These are phyloP conservation scores for Himalopsyche anomala DNA, from an alignment of 2,888 invertebrate genomes.

Conservation along the genomic window DNA sequence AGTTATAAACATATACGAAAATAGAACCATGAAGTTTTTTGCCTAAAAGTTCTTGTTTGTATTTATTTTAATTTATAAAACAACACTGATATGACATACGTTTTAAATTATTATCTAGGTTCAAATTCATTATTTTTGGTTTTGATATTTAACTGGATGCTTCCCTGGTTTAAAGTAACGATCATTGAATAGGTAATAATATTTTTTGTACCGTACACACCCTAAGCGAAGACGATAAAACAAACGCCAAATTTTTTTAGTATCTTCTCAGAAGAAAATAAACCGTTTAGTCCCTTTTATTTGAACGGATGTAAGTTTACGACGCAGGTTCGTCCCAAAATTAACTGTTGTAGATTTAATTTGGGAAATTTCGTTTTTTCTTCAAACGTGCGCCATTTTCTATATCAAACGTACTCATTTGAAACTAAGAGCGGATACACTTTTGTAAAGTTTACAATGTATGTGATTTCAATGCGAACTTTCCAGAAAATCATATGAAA, in stretches of 20 bases:
- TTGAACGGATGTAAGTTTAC: neutral
- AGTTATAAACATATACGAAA: too few relatives aligned
- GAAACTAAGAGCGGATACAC: conserved; percentile 4
- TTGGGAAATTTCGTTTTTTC: conserved; percentile 13
- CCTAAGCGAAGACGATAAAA: neutral
- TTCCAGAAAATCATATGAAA: too few relatives aligned
- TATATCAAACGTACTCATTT: conserved; percentile 22
- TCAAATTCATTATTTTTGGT: too few relatives aligned
- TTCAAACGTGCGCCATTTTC: conserved; percentile 34
- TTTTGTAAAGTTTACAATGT: neutral
- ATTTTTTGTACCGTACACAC: neutral
- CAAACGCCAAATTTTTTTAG: neutral
- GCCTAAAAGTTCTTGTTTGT: too few relatives aligned
- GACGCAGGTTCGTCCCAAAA: neutral
- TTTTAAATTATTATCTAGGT: too few relatives aligned
- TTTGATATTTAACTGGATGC: too few relatives aligned
- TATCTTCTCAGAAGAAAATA: neutral
- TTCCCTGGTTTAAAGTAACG: too few relatives aligned
- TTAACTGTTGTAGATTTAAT: conserved; percentile 39
- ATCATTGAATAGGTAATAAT: neutral
- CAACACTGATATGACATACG: too few relatives aligned
- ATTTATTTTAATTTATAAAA: too few relatives aligned
- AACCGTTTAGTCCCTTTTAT: conserved; percentile 2
- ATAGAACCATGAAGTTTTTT: too few relatives aligned
- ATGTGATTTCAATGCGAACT: neutral